A percentile compares a stretch with the other conserved stretches of the same genome.
Evolutionary conservation across 2,888 invertebrate species (phyloP).

Genomic region (Hyppa rectilinea): DNA sequence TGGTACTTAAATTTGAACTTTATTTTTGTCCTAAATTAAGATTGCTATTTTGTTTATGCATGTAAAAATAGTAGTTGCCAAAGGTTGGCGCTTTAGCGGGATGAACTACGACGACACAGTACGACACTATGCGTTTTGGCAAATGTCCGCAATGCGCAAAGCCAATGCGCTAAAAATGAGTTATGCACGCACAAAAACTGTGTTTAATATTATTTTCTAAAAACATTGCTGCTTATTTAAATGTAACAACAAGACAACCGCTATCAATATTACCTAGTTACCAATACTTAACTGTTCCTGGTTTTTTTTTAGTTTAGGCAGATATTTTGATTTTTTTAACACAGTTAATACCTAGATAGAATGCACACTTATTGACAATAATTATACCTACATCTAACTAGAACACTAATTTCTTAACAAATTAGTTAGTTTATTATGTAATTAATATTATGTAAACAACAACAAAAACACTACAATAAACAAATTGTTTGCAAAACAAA

Average conservation of each 20-base stretch:
- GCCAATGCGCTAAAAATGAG: constrained; percentile 45
- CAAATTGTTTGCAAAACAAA: constrained; percentile 16
- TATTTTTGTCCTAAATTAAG: constrained; percentile 8
- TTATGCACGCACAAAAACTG: constrained; percentile 30
- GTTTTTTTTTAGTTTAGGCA: neutral
- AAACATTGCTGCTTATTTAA: neutral
- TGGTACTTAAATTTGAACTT: constrained; percentile 28
- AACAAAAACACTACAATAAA: constrained; percentile 1
- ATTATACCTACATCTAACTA: neutral
- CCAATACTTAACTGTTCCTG: neutral
- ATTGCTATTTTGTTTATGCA: constrained; percentile 21
- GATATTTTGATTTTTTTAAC: no score
- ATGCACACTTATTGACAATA: neutral
- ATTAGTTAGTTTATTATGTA: neutral
- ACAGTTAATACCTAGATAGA: no score
- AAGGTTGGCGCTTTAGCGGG: constrained; percentile 45
- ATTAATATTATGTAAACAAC: neutral
- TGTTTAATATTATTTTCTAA: constrained; percentile 1
- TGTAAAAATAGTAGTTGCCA: constrained; percentile 27
- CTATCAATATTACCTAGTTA: neutral
- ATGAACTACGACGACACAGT: constrained; percentile 41
- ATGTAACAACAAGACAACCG: no score
- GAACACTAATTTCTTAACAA: neutral
- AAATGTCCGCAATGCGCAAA: constrained; percentile 43
- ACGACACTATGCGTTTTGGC: constrained; percentile 51